Conservation (phyloP, 2,888 invertebrate species). For the Platycnemis pennipes region DNA sequence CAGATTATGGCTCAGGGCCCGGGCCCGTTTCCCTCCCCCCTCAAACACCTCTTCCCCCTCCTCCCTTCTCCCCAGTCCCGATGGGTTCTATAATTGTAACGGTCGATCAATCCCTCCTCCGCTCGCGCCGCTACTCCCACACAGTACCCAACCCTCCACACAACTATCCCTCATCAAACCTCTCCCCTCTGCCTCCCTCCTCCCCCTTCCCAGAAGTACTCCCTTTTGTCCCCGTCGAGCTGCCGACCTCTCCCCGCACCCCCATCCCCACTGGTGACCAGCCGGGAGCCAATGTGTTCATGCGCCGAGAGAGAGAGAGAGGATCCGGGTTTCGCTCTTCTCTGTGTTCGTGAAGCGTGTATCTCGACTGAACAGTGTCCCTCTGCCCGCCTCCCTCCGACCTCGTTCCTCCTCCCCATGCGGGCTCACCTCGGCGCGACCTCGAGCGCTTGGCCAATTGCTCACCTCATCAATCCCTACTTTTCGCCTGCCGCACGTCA, state of each 20-base stretch:
- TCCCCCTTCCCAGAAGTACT: not conserved
- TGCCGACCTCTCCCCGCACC: not conserved
- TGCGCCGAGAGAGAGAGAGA: not conserved
- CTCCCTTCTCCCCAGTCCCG: not conserved
- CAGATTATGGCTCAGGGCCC: conserved; percentile 66
- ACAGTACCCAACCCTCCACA: not conserved
- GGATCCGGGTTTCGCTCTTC: not conserved
- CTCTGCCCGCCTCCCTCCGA: too few relatives aligned
- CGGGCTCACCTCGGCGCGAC: not conserved
- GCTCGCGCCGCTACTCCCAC: not conserved
- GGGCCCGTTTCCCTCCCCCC: not conserved
- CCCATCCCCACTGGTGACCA: not conserved
- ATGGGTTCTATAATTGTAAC: conserved; percentile 61
- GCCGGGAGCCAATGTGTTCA: conserved; percentile 13
- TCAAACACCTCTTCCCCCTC: not conserved
- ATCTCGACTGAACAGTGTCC: conserved; percentile 31
- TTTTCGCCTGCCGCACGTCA: not conserved
- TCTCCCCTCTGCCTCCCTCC: not conserved
- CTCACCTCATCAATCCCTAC: conserved; percentile 15
- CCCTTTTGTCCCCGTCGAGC: not conserved
- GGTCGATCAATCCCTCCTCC: conserved; percentile 53
- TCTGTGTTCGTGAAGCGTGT: conserved; percentile 19
- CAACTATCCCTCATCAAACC: not conserved
- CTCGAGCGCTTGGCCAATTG: conserved; percentile 1
- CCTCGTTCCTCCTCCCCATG: not conserved